phyloP scores from a whole-genome alignment of 2,113 vertebrate species.

The Charina bottae region DNA sequence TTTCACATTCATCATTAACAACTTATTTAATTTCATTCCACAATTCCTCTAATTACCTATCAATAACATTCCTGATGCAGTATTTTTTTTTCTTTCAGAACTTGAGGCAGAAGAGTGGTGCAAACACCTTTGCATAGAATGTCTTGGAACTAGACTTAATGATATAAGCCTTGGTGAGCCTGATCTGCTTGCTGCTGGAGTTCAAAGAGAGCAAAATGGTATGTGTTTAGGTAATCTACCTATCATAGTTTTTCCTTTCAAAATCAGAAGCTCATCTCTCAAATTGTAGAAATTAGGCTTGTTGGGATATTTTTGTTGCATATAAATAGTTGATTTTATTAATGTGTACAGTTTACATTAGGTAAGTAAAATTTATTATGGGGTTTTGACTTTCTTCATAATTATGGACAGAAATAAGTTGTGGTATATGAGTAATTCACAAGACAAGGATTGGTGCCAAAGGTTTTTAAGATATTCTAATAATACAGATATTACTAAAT shows the following conservation, averaged over 20 bases:
- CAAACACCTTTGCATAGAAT: slow-evolving; percentile 95
- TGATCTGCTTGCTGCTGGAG: slow-evolving; percentile 96
- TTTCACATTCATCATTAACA: neutral
- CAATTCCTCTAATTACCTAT: neutral
- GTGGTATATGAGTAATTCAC: neutral
- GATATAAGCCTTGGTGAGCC: slow-evolving; percentile 98
- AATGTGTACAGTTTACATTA: neutral
- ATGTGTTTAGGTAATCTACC: slow-evolving; percentile 54
- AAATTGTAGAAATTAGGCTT: neutral
- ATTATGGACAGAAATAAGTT: neutral
- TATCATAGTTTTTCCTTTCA: neutral
- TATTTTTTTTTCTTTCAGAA: slow-evolving; percentile 76
- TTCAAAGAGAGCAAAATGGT: slow-evolving; percentile 97
- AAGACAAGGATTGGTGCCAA: neutral
- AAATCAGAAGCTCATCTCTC: neutral
- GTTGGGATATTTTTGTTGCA: neutral
- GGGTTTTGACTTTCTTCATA: neutral
- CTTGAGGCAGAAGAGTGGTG: slow-evolving; percentile 99
- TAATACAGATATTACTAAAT: neutral
- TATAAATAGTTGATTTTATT: neutral
- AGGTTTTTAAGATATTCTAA: neutral
- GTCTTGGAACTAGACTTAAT: slow-evolving; percentile 92
- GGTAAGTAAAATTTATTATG: neutral
- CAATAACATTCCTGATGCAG: neutral
- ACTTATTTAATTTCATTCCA: neutral